phyloP scores from a whole-genome alignment of 2,113 vertebrate species.

The Pithys albifrons region DNA sequence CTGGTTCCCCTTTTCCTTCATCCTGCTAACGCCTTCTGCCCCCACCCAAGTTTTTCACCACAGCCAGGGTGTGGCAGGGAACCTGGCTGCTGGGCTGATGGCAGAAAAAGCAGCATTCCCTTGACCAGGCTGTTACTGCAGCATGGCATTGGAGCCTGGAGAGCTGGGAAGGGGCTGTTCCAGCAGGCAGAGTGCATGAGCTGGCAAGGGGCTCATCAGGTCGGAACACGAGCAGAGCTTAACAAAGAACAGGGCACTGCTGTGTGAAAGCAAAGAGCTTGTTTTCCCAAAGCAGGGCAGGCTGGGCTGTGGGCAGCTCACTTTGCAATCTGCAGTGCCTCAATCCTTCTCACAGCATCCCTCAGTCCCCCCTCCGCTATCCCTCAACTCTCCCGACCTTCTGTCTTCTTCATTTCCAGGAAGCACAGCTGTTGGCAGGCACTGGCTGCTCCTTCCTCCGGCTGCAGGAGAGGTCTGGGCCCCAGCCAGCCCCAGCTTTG shows the following conservation, averaged over 20 bases:
- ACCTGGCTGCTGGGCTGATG: not conserved
- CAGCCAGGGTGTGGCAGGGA: not conserved
- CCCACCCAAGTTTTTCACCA: not conserved
- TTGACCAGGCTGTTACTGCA: rapidly evolving
- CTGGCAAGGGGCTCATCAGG: not conserved
- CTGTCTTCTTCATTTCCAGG: constrained; percentile 59
- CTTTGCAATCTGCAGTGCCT: not conserved
- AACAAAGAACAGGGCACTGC: not conserved
- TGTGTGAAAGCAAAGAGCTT: not conserved
- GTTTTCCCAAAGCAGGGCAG: not conserved
- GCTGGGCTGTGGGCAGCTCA: not conserved
- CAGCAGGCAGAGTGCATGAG: rapidly evolving
- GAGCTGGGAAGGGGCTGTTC: not conserved
- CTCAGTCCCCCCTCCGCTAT: not conserved
- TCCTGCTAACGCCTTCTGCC: not conserved
- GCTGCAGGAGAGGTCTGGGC: constrained; percentile 11
- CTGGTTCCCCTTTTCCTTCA: not conserved
- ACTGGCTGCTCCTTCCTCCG: constrained; percentile 42
- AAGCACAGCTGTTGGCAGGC: constrained; percentile 57
- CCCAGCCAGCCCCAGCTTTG: not conserved
- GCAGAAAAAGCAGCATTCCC: not conserved
- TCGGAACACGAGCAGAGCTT: not conserved
- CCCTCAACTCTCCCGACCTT: constrained; percentile 47
- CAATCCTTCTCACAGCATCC: not conserved
- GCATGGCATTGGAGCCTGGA: rapidly evolving